Evolutionary conservation across 1,140 invertebrate genomes (phyloP).

Genomic region (Penaeus japonicus): DNA sequence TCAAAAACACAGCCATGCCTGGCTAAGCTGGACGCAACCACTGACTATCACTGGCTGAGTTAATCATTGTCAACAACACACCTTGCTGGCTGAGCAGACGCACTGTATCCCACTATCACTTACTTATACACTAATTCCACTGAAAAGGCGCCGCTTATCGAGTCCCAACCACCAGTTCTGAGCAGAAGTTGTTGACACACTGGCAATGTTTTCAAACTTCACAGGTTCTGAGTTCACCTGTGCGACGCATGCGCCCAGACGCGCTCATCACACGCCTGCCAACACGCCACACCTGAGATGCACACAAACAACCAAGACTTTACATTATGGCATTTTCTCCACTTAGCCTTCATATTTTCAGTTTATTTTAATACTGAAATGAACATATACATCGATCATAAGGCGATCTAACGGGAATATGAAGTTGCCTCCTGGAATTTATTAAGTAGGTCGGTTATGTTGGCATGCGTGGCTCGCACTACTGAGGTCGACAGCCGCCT

Average conservation of each 20-base stretch:
- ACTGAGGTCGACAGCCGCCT: slow-evolving; percentile 52
- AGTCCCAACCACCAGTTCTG: background rate
- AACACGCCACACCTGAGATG: slow-evolving; percentile 29
- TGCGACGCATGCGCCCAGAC: slow-evolving; percentile 53
- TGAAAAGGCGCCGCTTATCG: background rate
- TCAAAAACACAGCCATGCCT: slow-evolving; percentile 47
- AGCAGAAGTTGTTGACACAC: slow-evolving; percentile 43
- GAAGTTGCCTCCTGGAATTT: slow-evolving; percentile 34
- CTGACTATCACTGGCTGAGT: slow-evolving; percentile 38
- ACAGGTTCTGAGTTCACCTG: slow-evolving; percentile 52
- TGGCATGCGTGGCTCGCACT: slow-evolving; percentile 46
- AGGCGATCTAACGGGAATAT: background rate
- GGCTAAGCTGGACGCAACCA: slow-evolving; percentile 29
- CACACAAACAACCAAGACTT: background rate
- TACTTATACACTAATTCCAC: background rate
- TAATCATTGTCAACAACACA: slow-evolving; percentile 1
- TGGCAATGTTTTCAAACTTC: slow-evolving; percentile 57
- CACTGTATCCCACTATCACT: slow-evolving; percentile 8
- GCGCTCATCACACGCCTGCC: slow-evolving; percentile 36
- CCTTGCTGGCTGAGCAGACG: background rate
- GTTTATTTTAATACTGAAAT: background rate
- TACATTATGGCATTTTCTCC: background rate
- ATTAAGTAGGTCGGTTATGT: slow-evolving; percentile 52
- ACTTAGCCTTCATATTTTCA: background rate
- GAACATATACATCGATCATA: background rate